Conservation (phyloP, 2,888 invertebrate species). For the Melinaea menophilus region DNA sequence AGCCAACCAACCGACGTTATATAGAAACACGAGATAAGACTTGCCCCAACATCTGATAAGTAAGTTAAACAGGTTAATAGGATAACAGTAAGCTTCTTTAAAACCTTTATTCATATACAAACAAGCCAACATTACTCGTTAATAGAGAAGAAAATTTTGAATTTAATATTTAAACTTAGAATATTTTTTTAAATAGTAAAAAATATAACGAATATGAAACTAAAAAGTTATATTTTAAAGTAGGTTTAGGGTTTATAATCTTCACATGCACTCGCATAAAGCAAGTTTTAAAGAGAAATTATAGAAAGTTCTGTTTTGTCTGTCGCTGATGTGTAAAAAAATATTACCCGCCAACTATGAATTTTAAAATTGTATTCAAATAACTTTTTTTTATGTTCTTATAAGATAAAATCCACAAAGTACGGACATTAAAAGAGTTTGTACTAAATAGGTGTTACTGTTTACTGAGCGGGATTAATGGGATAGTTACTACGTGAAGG, state of each 20-base stretch:
- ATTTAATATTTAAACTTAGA: no score
- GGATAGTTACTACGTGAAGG: background rate
- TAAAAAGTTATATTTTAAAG: constrained; percentile 7
- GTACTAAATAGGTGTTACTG: background rate
- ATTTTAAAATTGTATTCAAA: no score
- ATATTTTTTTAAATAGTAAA: no score
- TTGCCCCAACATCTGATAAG: background rate
- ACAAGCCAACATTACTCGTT: background rate
- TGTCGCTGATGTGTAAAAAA: constrained; percentile 19
- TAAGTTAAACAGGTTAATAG: background rate
- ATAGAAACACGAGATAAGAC: background rate
- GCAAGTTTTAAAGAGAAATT: constrained; percentile 23
- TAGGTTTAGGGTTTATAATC: constrained; percentile 14
- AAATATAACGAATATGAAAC: background rate
- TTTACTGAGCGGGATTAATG: constrained; percentile 1
- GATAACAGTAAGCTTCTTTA: background rate
- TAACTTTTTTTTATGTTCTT: no score
- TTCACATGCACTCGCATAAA: constrained; percentile 1
- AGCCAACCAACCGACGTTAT: no score
- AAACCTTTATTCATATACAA: background rate
- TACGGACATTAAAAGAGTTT: background rate
- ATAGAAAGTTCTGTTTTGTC: constrained; percentile 23
- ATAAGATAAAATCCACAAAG: background rate
- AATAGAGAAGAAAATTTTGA: no score
- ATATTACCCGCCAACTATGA: no score